These are phyloP conservation scores for Heliconius melpomene DNA, from an alignment of 1,140 invertebrate genomes.

Conservation along the genomic window DNA sequence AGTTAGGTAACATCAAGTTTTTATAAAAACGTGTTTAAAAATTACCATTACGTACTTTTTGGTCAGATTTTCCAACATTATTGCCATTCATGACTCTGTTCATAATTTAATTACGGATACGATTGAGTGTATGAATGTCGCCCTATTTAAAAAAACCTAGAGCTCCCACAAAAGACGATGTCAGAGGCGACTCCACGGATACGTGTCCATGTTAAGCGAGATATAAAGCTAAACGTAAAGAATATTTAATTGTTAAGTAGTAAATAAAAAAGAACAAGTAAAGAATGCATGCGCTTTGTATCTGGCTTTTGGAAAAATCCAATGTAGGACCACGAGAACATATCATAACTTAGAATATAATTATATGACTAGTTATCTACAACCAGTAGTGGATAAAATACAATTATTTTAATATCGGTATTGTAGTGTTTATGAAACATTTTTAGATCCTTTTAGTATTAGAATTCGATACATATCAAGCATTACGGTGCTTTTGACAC, in stretches of 20 bases:
- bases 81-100: constrained; percentile 31
- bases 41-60: background rate
- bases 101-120: constrained; percentile 33
- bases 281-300: constrained; percentile 79
- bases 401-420: constrained; percentile 77
- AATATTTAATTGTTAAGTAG: constrained; percentile 60
- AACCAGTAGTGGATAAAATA: constrained; percentile 68
- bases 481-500: constrained; percentile 52
- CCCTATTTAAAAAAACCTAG: constrained; percentile 43
- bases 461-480: constrained; percentile 66
- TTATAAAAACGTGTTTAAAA: constrained; percentile 12
- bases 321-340: constrained; percentile 76
- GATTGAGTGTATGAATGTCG: constrained; percentile 49
- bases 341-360: constrained; percentile 71
- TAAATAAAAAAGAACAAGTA: constrained; percentile 53
- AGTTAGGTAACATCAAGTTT: background rate
- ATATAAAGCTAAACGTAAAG: constrained; percentile 70
- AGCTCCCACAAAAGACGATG: constrained; percentile 48
- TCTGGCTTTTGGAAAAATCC: constrained; percentile 77
- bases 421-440: constrained; percentile 73
- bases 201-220: constrained; percentile 69
- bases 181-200: constrained; percentile 77
- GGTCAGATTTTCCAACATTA: background rate
- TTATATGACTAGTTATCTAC: constrained; percentile 48
- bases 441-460: constrained; percentile 67